These are phyloP conservation scores for Dufourea novaeangliae DNA, from an alignment of 1,140 invertebrate genomes.

Conservation along the genomic window DNA sequence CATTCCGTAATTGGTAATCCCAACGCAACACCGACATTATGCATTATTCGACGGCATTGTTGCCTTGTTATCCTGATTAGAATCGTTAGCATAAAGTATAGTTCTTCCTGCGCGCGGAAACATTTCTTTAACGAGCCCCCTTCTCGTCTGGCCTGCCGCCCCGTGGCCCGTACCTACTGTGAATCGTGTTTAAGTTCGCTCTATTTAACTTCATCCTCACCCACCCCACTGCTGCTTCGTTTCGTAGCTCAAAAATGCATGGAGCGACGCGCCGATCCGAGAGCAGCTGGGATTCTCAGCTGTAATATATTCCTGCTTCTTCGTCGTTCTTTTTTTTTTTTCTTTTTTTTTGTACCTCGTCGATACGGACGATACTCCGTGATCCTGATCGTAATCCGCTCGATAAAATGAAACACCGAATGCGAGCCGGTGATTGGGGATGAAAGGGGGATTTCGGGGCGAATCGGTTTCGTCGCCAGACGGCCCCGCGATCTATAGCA, in stretches of 20 bases:
- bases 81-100: constrained; percentile 11
- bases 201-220: constrained; percentile 1
- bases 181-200: neutral
- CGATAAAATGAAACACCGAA: constrained; percentile 4
- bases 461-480: constrained; percentile 8
- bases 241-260: neutral
- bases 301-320: neutral
- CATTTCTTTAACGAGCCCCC: neutral
- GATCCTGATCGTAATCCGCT: constrained; percentile 1
- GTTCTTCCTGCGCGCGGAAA: constrained; percentile 8
- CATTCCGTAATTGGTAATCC: neutral
- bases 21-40: constrained; percentile 5
- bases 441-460: neutral
- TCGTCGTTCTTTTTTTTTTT: too few relatives aligned
- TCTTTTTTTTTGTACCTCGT: neutral
- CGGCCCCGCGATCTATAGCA: neutral
- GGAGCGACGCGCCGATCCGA: too few relatives aligned
- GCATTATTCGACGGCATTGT: constrained; percentile 11
- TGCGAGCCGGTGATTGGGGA: neutral
- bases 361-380: neutral
- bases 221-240: too few relatives aligned
- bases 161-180: neutral
- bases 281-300: neutral
- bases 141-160: neutral
- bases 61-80: constrained; percentile 25